Conservation (phyloP, 2,113 vertebrate species). For the Cyprinus carpio region DNA sequence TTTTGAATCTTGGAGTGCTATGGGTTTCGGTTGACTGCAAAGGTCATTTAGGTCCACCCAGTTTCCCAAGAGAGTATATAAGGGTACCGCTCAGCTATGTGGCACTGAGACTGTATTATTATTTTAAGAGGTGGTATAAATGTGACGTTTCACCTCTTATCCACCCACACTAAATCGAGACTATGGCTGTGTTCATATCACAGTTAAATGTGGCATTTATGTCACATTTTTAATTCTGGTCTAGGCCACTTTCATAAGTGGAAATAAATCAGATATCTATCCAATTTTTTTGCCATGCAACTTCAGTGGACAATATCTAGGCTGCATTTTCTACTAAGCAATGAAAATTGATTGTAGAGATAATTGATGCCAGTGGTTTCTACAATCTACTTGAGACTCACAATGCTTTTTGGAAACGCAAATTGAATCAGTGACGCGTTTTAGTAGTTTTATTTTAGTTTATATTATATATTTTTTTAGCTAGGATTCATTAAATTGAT, state of each 20-base stretch:
- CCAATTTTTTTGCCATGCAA: not conserved
- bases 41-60: constrained; percentile 43
- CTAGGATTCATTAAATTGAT: not conserved
- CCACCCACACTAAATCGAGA: not conserved
- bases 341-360: not conserved
- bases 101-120: constrained; percentile 15
- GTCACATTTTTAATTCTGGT: not conserved
- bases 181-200: not conserved
- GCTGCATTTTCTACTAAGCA: not conserved
- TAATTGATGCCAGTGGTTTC: not conserved
- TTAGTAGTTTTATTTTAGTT: no score
- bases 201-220: not conserved
- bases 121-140: constrained; percentile 24
- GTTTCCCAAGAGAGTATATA: constrained; percentile 37
- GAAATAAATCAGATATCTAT: not conserved
- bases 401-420: no score
- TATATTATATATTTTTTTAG: not conserved
- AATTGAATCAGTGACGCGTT: no score
- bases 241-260: not conserved
- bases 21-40: constrained; percentile 42
- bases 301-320: not conserved
- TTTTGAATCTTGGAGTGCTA: constrained; percentile 51
- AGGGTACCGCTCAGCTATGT: constrained; percentile 33
- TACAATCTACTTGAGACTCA: no score
- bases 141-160: not conserved